phyloP scores from a whole-genome alignment of 2,797 vertebrate genomes.

The Typhlichthys subterraneus region DNA sequence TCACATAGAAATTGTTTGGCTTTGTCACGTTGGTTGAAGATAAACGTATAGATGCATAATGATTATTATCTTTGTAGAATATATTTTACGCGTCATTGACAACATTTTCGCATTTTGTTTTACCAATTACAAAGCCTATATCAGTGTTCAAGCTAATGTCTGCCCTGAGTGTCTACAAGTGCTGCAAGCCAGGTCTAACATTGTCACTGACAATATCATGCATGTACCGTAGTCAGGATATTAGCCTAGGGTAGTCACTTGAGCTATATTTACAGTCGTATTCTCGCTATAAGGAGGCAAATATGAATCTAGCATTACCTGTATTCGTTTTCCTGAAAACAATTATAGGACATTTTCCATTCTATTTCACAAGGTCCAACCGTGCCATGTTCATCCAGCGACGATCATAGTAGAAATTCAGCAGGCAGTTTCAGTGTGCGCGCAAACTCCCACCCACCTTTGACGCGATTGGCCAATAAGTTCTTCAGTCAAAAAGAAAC shows the following conservation, averaged over 20 bases:
- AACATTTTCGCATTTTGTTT: slow-evolving; percentile 16
- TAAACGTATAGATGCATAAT: no score
- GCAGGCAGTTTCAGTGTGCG: slow-evolving; percentile 53
- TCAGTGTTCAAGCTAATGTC: slow-evolving; percentile 48
- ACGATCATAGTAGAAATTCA: slow-evolving; percentile 60
- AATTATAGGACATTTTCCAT: slow-evolving; percentile 60
- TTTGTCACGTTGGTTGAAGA: no score
- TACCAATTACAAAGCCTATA: no score
- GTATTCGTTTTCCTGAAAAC: slow-evolving; percentile 38
- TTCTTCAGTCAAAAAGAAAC: slow-evolving; percentile 44
- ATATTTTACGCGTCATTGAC: slow-evolving; percentile 3
- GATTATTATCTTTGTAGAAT: no score
- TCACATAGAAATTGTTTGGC: no score
- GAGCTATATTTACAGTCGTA: slow-evolving; percentile 10
- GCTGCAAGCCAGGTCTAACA: slow-evolving; percentile 46
- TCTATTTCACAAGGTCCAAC: slow-evolving; percentile 18
- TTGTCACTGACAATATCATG: slow-evolving; percentile 51
- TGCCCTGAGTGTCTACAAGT: slow-evolving; percentile 8
- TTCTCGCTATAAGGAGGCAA: rapidly evolving
- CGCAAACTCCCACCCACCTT: slow-evolving; percentile 48
- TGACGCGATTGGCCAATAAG: slow-evolving; percentile 51
- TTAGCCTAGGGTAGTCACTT: slow-evolving; percentile 17
- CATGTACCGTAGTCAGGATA: slow-evolving; percentile 36
- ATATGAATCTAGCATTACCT: slow-evolving; percentile 57
- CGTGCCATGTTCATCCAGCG: slow-evolving; percentile 36